Base-by-base conservation (phyloP, 2,113 vertebrate species). In the Seriola dumerili region DNA sequence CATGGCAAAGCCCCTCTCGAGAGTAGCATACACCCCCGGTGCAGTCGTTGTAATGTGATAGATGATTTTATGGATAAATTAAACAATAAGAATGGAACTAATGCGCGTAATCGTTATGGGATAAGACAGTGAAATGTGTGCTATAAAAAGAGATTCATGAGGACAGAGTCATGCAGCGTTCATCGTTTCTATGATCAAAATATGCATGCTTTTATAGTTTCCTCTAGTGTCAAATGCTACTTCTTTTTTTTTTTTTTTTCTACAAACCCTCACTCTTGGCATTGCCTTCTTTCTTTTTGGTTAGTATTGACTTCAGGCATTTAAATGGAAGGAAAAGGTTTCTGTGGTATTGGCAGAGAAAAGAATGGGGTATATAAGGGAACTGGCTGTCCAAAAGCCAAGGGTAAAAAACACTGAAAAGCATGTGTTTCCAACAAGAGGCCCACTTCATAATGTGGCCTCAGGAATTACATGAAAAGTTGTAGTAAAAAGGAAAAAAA, bases 241-340 rank as follows among this genome's bases (percentile, higher is more conserved):
- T 3, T 34, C 75, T 54, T 25, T 54, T 25, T 71, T 36, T 70
- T 46, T 50, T 10, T 8, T 64, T 67, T 67, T 58, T 72, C 32
- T 21, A 46, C 46, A 74, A 81, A 77, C 13, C 16, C 72, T 85
- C 14, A 68, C 44, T 81, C 50, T 87, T 83, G 57, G 76, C 65
- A 0, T 19, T 4, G 25, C 4, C 10, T 57, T 62, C 8, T 74
- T 54, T 54, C 34, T 67, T 73, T 73, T 80, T 76, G 81, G 87
- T 90, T 88, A 84, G 61, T 74, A 80, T 67, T 81, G 76, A 90
- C 92, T 89, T 78, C 80, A 88, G 80, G 71, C 69, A 77, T 89
- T 64, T 86, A 92, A 92, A 91, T 88, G 88, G 79, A 87, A 80
- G 84, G 87, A 83, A 87, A 87, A 67, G 67, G 83, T 82, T 93